phyloP scores from a whole-genome alignment of 2,113 vertebrate genomes.

The Triplophysa rosa region DNA sequence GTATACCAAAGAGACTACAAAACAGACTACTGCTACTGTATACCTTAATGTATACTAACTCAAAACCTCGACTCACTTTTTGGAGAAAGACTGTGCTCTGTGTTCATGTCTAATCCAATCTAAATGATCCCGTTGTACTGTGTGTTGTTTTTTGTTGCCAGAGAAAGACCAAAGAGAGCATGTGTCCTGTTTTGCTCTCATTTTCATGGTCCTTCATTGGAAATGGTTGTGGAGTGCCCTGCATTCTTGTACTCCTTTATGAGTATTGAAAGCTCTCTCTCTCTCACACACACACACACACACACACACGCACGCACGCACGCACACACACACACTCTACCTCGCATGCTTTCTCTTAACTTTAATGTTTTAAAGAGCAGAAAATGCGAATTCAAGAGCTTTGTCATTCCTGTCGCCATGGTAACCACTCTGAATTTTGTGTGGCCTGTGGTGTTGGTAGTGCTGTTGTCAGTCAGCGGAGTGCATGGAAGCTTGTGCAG shows the following conservation, averaged over 20 bases:
- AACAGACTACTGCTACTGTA: too few species aligned
- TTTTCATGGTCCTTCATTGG: constrained; percentile 41
- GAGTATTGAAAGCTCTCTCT: constrained; percentile 20
- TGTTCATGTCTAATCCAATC: neutral
- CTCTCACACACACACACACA: neutral
- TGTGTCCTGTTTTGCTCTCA: constrained; percentile 41
- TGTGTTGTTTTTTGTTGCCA: neutral
- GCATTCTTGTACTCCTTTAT: constrained; percentile 38
- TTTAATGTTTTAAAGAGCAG: constrained; percentile 51
- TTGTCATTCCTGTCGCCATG: constrained; percentile 40
- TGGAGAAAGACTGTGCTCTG: neutral
- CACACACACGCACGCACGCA: neutral
- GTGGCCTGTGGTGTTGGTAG: constrained; percentile 32
- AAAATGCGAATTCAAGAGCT: constrained; percentile 36
- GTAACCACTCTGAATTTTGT: constrained; percentile 40
- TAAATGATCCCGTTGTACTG: neutral
- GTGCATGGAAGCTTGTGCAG: constrained; percentile 31
- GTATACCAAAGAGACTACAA: too few species aligned
- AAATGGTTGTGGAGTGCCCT: constrained; percentile 44
- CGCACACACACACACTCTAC: neutral
- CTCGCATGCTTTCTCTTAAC: constrained; percentile 4
- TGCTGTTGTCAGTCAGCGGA: constrained; percentile 45
- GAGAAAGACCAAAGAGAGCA: neutral
- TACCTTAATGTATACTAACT: neutral
- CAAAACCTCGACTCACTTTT: neutral